Base-by-base conservation (phyloP, 2,113 vertebrate genomes). In the Pelecanoides urinatrix region DNA sequence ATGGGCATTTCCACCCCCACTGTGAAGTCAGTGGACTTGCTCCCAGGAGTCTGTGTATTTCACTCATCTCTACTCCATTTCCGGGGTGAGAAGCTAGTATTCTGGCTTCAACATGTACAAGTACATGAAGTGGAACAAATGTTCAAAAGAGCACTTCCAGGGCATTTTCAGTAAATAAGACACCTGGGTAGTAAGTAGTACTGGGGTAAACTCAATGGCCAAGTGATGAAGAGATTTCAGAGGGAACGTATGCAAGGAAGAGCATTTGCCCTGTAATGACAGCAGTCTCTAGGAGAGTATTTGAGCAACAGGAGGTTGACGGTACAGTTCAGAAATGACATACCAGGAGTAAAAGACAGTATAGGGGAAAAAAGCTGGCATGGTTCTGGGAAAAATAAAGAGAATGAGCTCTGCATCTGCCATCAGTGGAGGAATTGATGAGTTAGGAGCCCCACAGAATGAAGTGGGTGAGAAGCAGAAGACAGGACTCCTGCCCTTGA, bases 251-350 rank as follows among this genome's bases (percentile, higher is more conserved):
- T 10, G n/a, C 32, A 40, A 67, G 23, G 40, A 94, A 38, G 50
- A 83, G 9, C 10, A 47, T 25, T 22, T 65, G 13, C 20, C 44
- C 26, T 0, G 3, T 26, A 85, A 40, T 0, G 1, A 44, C 25
- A 70, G 50, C 27, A 76, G 30, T 5, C 74, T 72, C 50, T 13
- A 58, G 30, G 11, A 88, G 18, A 40, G 45, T 40, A 49, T 42
- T 3, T 86, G 14, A 92, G 42, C 38, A 56, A 61, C 18, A 67
- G 53, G 32, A 76, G 5, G 5, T 44, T n/a, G 17, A 32, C 30
- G 34, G 63, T 40, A 29, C 47, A 42, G 23, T 32, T 74, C 66
- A 82, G 15, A 68, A 90, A 83, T 34, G 71, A 73, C 19, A 82
- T 5, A 59, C 1, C 19, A 62, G 36, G 30, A 82, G 34, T 3